Evolutionary conservation across 2,113 vertebrate species (phyloP).

Genomic region (Aphyosemion australe): DNA sequence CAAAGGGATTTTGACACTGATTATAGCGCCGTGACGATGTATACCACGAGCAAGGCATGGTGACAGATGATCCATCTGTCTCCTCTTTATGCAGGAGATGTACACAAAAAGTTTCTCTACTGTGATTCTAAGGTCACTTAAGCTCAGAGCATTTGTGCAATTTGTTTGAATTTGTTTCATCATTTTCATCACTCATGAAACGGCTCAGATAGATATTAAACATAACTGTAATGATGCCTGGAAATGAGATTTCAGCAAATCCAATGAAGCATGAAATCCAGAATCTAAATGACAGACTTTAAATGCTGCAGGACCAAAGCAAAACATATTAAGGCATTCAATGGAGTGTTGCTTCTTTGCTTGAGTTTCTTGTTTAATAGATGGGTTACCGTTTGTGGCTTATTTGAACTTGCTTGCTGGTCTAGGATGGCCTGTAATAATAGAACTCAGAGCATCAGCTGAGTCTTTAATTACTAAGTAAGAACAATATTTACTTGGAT

Average conservation of each 20-base stretch:
- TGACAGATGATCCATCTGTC: too few species aligned
- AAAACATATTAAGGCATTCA: slow-evolving; percentile 66
- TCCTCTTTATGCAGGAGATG: not conserved
- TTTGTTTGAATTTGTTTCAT: slow-evolving; percentile 24
- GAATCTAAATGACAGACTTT: slow-evolving; percentile 62
- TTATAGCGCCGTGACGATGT: too few species aligned
- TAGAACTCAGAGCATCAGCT: slow-evolving; percentile 57
- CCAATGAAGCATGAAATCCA: slow-evolving; percentile 54
- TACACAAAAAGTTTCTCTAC: slow-evolving; percentile 6
- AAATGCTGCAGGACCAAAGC: slow-evolving; percentile 32
- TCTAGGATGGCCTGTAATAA: slow-evolving; percentile 58
- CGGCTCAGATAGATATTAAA: slow-evolving; percentile 46
- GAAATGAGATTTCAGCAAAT: slow-evolving; percentile 28
- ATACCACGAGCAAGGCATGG: too few species aligned
- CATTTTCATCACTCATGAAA: slow-evolving; percentile 45
- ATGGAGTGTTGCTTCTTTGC: slow-evolving; percentile 56
- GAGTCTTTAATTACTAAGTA: slow-evolving; percentile 71
- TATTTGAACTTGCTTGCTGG: slow-evolving; percentile 71
- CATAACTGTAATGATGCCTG: slow-evolving; percentile 30
- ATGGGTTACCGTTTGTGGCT: slow-evolving; percentile 62
- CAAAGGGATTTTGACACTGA: too few species aligned
- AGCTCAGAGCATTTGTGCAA: slow-evolving; percentile 15
- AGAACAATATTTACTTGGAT: slow-evolving; percentile 50
- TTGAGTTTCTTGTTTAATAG: slow-evolving; percentile 66
- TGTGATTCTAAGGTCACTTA: slow-evolving; percentile 19